phyloP scores from a whole-genome alignment of 2,888 invertebrate species.

The Acheta domesticus region DNA sequence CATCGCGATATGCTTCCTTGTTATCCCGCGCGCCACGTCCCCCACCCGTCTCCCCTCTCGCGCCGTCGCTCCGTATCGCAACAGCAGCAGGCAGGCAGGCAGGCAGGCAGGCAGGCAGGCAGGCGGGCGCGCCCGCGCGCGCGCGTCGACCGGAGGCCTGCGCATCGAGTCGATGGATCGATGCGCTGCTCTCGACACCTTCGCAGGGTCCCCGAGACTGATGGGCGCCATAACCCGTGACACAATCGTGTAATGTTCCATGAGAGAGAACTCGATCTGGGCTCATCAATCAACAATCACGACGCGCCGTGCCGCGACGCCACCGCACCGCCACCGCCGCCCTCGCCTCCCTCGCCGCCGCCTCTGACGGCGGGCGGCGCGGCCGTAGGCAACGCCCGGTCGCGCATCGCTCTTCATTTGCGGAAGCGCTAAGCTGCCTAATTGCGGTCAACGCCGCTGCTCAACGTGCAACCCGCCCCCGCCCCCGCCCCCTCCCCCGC shows the following conservation, averaged over 20 bases:
- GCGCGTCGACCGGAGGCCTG: too few species aligned
- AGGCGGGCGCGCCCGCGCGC: too few species aligned
- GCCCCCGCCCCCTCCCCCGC: neutral
- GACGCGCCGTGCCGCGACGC: neutral
- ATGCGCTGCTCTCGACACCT: neutral
- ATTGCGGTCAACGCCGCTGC: neutral
- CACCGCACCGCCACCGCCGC: neutral
- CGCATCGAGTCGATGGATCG: neutral
- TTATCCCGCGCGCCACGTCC: too few species aligned
- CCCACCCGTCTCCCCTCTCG: too few species aligned
- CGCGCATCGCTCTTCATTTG: neutral
- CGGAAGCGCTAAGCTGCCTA: constrained; percentile 7
- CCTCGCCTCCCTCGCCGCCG: neutral
- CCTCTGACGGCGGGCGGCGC: neutral
- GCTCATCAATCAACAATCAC: constrained; percentile 9
- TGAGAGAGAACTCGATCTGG: constrained; percentile 9
- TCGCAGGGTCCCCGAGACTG: neutral
- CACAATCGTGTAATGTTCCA: constrained; percentile 1
- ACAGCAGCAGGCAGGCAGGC: too few species aligned
- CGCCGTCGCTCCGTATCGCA: too few species aligned
- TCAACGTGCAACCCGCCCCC: neutral
- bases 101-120: too few species aligned
- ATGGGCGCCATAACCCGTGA: constrained; percentile 9
- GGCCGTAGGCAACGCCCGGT: neutral
- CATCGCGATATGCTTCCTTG: too few species aligned